phyloP scores from a whole-genome alignment of 2,888 invertebrate species.

The Tiliacea citrago region DNA sequence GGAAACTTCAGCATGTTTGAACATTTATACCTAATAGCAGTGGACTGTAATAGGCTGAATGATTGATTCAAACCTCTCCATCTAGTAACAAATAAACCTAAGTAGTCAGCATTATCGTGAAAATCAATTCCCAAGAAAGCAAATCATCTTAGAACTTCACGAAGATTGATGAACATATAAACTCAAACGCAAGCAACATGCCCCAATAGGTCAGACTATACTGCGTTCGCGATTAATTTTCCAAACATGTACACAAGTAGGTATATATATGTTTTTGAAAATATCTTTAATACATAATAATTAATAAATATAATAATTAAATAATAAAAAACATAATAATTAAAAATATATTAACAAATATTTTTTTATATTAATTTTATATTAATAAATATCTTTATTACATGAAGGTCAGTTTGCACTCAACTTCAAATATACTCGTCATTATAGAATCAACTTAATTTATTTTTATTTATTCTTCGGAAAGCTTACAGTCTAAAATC shows the following conservation, averaged over 20 bases:
- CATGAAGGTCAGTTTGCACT: background rate
- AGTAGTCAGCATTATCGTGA: background rate
- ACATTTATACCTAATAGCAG: no score
- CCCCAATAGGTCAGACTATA: constrained; percentile 10
- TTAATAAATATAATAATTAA: no score
- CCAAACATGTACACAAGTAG: background rate
- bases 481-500: no score
- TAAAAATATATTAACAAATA: no score
- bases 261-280: background rate
- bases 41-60: background rate
- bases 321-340: no score
- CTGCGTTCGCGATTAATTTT: background rate
- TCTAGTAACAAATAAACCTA: background rate
- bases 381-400: no score
- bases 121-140: constrained; percentile 11
- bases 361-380: no score
- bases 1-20: background rate
- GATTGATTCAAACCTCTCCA: background rate
- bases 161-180: constrained; percentile 36
- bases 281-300: background rate
- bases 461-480: no score
- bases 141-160: constrained; percentile 10
- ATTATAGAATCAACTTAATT: rapidly evolving
- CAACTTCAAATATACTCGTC: background rate
- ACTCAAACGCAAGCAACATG: background rate